A percentile compares a stretch with the other conserved stretches of the same genome.
These are phyloP conservation scores for Corydoras maculifer DNA, from an alignment of 2,113 vertebrate species.

Conservation along the genomic window DNA sequence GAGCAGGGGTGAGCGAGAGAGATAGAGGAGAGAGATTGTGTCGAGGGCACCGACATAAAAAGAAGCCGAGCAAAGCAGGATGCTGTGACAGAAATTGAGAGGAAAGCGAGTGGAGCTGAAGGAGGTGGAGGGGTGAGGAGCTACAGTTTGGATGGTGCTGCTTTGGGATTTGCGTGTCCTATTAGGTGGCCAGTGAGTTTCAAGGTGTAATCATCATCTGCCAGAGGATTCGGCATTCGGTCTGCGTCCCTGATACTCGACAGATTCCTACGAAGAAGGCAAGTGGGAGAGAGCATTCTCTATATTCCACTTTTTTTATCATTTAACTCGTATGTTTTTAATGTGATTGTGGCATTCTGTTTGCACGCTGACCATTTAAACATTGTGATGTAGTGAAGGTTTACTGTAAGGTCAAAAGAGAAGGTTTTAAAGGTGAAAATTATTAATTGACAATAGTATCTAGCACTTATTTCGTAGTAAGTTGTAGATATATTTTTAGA, in stretches of 20 bases:
- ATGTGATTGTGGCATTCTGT: too few species aligned
- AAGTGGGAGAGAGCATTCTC: not conserved
- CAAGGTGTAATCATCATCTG: not conserved
- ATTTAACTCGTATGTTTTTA: too few species aligned
- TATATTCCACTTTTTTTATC: too few species aligned
- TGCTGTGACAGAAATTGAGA: not conserved
- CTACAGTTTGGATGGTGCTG: not conserved
- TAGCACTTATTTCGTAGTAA: too few species aligned
- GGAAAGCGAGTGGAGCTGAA: not conserved
- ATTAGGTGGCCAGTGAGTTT: not conserved
- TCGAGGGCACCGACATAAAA: conserved; percentile 1
- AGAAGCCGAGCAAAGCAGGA: conserved; percentile 1
- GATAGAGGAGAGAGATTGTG: conserved; percentile 12
- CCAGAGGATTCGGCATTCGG: not conserved
- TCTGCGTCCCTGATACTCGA: not conserved
- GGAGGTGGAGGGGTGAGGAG: not conserved
- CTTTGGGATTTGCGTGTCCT: not conserved
- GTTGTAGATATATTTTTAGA: too few species aligned
- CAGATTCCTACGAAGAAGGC: not conserved
- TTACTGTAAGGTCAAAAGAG: too few species aligned
- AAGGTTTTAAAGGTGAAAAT: too few species aligned
- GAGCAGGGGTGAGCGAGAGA: conserved; percentile 39
- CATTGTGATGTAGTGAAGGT: too few species aligned
- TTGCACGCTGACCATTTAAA: too few species aligned
- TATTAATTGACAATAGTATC: too few species aligned